Evolutionary conservation across 2,888 invertebrate species (phyloP).

Genomic region (Sinodicranocentrus sp.): DNA sequence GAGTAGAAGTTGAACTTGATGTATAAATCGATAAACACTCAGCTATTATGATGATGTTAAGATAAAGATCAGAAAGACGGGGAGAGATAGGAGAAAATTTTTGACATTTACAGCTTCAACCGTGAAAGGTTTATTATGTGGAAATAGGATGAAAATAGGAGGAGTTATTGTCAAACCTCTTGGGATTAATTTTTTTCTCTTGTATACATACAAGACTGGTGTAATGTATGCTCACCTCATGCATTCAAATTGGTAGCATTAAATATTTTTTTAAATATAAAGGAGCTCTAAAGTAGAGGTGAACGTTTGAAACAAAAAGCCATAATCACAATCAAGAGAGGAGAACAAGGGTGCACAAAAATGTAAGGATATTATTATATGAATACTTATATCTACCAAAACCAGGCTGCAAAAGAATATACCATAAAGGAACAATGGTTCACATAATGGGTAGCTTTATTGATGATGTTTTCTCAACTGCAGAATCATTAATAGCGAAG

Average conservation of each 20-base stretch:
- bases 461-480: conserved; percentile 33
- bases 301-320: conserved; percentile 26
- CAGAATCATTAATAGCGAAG: conserved; percentile 33
- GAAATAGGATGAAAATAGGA: conserved; percentile 60
- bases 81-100: conserved; percentile 31
- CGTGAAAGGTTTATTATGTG: conserved; percentile 59
- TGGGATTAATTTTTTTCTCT: conserved; percentile 1
- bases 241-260: conserved; percentile 51
- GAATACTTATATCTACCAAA: too few relatives aligned
- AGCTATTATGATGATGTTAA: conserved; percentile 20
- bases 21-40: conserved; percentile 44
- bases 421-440: conserved; percentile 14
- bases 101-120: conserved; percentile 49
- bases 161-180: conserved; percentile 49
- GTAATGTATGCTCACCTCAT: conserved; percentile 17
- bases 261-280: conserved; percentile 14
- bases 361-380: too few relatives aligned
- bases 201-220: neutral
- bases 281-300: conserved; percentile 9
- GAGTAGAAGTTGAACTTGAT: conserved; percentile 36
- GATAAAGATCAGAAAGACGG: conserved; percentile 32
- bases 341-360: conserved; percentile 25
- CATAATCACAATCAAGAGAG: conserved; percentile 22
- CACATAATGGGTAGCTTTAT: conserved; percentile 6
- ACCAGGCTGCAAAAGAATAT: too few relatives aligned